These are phyloP conservation scores for Notodonta ziczac DNA, from an alignment of 2,888 invertebrate genomes.

Conservation along the genomic window DNA sequence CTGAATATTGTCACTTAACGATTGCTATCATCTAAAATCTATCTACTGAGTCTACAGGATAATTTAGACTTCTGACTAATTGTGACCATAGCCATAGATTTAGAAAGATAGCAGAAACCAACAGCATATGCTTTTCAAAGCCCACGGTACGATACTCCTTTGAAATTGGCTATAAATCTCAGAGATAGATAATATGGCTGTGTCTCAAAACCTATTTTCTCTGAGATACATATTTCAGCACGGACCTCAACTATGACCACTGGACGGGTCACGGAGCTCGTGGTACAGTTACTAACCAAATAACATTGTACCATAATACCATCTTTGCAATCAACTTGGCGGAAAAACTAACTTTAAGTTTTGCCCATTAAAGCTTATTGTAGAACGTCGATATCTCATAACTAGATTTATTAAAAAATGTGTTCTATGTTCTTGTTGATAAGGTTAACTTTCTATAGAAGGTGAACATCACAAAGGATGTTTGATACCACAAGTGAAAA, in stretches of 20 bases:
- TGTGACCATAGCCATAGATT: no score
- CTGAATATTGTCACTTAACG: no score
- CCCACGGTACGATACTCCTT: no score
- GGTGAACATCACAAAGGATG: conserved; percentile 15
- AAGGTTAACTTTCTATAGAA: conserved; percentile 18
- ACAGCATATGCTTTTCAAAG: no score
- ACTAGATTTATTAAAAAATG: conserved; percentile 9
- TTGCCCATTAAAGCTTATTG: conserved; percentile 9
- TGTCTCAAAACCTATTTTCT: conserved; percentile 39
- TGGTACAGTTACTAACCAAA: conserved; percentile 54
- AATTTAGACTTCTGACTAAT: no score
- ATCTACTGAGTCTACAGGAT: no score
- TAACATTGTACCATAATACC: conserved; percentile 39
- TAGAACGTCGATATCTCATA: neutral
- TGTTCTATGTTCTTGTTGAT: fast-evolving
- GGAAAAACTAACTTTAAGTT: conserved; percentile 9
- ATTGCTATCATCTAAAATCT: no score
- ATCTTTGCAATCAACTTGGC: neutral
- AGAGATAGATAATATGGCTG: conserved; percentile 16
- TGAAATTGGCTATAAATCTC: conserved; percentile 15
- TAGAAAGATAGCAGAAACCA: no score
- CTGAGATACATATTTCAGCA: conserved; percentile 53
- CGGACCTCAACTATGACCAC: conserved; percentile 59
- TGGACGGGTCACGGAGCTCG: conserved; percentile 55
- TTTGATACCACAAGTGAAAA: conserved; percentile 28